Base-by-base conservation (phyloP, 2,888 invertebrate species). In the Sceliomorpha sp. region DNA sequence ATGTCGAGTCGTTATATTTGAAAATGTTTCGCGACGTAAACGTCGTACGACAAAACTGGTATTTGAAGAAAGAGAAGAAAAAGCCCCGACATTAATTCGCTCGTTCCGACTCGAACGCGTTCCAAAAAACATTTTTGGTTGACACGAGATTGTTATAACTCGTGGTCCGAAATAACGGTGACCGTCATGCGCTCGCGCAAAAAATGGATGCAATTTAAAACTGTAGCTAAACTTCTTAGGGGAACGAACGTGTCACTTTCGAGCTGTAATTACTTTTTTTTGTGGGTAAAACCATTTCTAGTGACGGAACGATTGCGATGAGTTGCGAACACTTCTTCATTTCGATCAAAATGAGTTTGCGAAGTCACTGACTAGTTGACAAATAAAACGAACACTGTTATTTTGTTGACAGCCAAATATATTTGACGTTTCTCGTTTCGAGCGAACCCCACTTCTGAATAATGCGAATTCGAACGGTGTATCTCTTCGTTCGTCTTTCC, bases 111-210 rank as follows among this genome's bases (percentile, higher is more conserved):
- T n/a, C n/a, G n/a, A n/a, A n/a, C n/a, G 20, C 5, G 20, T 20
- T 29, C 29, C 1, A 1, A 36, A 55, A 63, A 56, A 13, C 17
- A 8, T 31, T 20, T 2, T 20, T n/a, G 48, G 17, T 27, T 26
- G 12, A 17, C 34, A 40, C 17, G 37, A 47, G 53, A 53, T 53
- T 51, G 53, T 26, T 53, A 32, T 42, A 40, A 48, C 48, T 63
- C 56, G 63, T 48, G 55, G 55, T 55, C 9, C 24, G 29, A 36
- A 42, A 63, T 50, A 50, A 55, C 53, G 53, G 56, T 56, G 48
- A 63, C 40, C 53, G 47, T 55, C 63, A 47, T 62, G 53, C 37
- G 50, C 34, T 39, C 53, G 39, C 47, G 55, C 55, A 63, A 55
- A 63, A 48, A 63, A 15, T 50, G 50, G 26, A 34, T 37, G 37